These are phyloP conservation scores for rat (Rattus norvegicus) DNA, from an alignment of 2,113 vertebrate species.

Conservation along the genomic window DNA sequence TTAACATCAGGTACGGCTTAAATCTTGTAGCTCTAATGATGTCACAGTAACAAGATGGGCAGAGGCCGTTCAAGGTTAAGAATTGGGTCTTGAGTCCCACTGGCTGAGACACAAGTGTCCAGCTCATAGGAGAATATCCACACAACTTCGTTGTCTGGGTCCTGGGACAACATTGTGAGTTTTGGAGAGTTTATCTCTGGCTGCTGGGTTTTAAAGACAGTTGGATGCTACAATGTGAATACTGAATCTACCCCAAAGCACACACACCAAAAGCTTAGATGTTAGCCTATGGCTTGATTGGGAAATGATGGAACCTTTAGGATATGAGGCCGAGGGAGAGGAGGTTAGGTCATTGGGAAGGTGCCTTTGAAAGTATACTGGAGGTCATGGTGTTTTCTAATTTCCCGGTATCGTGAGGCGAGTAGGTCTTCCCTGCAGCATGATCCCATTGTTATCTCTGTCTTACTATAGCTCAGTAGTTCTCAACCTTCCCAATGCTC, in stretches of 20 bases:
- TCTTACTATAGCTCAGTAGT: not conserved
- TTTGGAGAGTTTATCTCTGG: not conserved
- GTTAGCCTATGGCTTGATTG: too few species aligned
- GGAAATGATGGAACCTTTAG: not conserved
- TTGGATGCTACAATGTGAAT: not conserved
- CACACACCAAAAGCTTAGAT: not conserved
- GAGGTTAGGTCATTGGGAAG: not conserved
- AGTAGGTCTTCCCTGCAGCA: not conserved
- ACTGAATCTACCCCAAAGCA: not conserved
- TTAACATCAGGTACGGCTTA: not conserved
- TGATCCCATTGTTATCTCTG: not conserved
- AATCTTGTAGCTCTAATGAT: not conserved
- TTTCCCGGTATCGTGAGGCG: not conserved
- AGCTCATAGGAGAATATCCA: not conserved
- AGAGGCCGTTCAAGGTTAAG: not conserved
- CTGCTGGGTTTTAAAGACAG: not conserved
- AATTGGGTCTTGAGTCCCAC: not conserved
- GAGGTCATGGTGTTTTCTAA: not conserved
- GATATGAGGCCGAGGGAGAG: not conserved
- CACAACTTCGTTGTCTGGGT: not conserved
- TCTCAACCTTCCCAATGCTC: not conserved
- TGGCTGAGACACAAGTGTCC: not conserved
- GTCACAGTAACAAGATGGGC: not conserved
- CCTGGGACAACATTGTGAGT: not conserved
- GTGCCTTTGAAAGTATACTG: not conserved